phyloP scores from a whole-genome alignment of 2,113 vertebrate species.

The Cepphus grylle region DNA sequence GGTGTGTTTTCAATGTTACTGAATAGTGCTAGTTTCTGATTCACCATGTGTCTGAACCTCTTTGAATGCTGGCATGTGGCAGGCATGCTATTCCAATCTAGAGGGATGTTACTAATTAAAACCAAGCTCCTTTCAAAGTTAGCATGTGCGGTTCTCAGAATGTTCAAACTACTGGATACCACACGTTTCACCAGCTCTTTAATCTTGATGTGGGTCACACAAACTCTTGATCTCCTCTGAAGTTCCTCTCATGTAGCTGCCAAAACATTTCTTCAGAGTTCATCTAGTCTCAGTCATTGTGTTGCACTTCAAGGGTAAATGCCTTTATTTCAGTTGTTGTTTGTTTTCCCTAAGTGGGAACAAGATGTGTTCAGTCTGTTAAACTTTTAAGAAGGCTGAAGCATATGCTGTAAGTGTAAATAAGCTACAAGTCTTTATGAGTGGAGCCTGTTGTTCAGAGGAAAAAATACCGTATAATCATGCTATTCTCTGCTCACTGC shows the following conservation, averaged over 20 bases:
- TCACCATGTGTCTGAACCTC: neutral
- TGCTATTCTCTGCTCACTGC: neutral
- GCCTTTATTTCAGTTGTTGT: neutral
- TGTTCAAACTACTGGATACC: neutral
- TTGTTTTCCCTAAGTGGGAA: neutral
- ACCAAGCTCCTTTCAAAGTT: neutral
- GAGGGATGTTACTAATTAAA: conserved; percentile 1
- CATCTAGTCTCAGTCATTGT: neutral
- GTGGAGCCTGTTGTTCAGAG: neutral
- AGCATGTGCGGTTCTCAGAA: neutral
- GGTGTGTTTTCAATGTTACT: neutral
- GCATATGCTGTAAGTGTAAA: neutral
- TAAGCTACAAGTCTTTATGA: neutral
- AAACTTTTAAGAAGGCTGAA: neutral
- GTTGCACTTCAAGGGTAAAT: neutral
- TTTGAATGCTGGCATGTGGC: neutral
- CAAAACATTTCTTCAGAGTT: conserved; percentile 28
- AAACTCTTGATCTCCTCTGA: neutral
- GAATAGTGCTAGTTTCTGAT: neutral
- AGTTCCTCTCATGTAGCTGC: neutral
- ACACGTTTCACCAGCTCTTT: neutral
- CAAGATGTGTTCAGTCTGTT: conserved; percentile 11
- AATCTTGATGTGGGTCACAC: neutral
- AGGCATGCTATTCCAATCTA: neutral
- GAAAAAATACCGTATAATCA: neutral